Evolutionary conservation across 2,797 vertebrate species (phyloP).

Genomic region (Melanotaenia maccullochi): DNA sequence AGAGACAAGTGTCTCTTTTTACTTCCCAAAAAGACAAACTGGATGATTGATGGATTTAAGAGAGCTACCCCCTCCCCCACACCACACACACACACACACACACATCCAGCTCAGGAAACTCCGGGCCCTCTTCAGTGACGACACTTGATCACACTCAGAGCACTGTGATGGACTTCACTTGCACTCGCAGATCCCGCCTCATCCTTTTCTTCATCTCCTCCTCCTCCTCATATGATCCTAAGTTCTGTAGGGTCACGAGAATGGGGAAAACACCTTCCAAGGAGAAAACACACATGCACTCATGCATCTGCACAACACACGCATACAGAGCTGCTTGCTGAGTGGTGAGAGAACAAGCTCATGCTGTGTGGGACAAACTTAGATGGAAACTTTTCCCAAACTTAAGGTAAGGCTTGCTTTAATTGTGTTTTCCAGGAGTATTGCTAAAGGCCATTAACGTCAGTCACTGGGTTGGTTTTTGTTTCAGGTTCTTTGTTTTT

Average conservation of each 20-base stretch:
- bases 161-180: slow-evolving; percentile 43
- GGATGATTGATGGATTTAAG: slow-evolving; percentile 41
- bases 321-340: slow-evolving; percentile 30
- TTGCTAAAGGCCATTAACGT: too few species aligned
- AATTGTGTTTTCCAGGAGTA: not conserved
- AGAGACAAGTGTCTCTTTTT: slow-evolving; percentile 61
- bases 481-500: not conserved
- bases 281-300: slow-evolving; percentile 71
- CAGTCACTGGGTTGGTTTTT: not conserved
- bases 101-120: slow-evolving; percentile 70
- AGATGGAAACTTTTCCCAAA: slow-evolving; percentile 48
- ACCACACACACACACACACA: slow-evolving; percentile 16
- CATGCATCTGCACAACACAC: slow-evolving; percentile 49
- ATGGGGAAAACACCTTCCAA: slow-evolving; percentile 83
- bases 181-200: slow-evolving; percentile 35
- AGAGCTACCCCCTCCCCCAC: slow-evolving; percentile 11
- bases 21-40: slow-evolving; percentile 49
- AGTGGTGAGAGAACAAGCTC: slow-evolving; percentile 41
- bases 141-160: slow-evolving; percentile 62
- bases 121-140: slow-evolving; percentile 54
- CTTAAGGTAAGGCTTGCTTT: slow-evolving; percentile 63
- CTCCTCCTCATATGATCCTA: slow-evolving; percentile 56
- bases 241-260: slow-evolving; percentile 79
- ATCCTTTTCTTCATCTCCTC: slow-evolving; percentile 48
- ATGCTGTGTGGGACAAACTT: slow-evolving; percentile 37